Evolutionary conservation across 2,888 invertebrate genomes (phyloP), one percentile per base, ranked within the genome.

Genomic region (Sinhomidia bicolor): DNA sequence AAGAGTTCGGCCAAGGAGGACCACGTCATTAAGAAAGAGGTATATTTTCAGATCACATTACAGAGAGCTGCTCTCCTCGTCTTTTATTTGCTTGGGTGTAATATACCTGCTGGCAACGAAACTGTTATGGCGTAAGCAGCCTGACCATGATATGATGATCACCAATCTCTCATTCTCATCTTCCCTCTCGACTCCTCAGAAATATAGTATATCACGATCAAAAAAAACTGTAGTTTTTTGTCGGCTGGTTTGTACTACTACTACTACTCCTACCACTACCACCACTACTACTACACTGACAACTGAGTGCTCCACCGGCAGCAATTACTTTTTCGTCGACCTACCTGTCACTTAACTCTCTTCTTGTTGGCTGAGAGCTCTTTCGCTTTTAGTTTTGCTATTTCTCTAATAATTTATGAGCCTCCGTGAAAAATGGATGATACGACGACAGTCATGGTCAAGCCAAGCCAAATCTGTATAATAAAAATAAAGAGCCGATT

Each of bases 401-500:
- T n/a, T 23, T 41, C 17, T 44, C 44, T 71, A 23, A 23, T 62
- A 78, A 78, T 85, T 85, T 85, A 85, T 80, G 41, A 51, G 26
- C 32, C 85, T 51, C 85, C 85, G 68, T 79, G 85, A 85, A 80
- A 85, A 85, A 79, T 85, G 85, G 85, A 79, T 85, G 85, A 85
- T 80, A 60, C 51, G 47, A 51, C 23, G 80, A 36, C 57, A 78
- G 65, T 80, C 85, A 85, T 85, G 68, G 68, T 79, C 79, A 85
- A 47, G 44, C 20, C 29, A 51, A 68, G 82, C 20, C 17, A 36
- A 36, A 36, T 3, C 36, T 36, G 36, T 62, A 23, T 62, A 23
- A 36, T n/a, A 47, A 41, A 26, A 54, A 68, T 14, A n/a, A 36
- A 78, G 29, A 57, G 78, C 32, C 51, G 76, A 54, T 76, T 76